Conservation (phyloP, 2,113 vertebrate genomes). For the Ranitomeya variabilis region DNA sequence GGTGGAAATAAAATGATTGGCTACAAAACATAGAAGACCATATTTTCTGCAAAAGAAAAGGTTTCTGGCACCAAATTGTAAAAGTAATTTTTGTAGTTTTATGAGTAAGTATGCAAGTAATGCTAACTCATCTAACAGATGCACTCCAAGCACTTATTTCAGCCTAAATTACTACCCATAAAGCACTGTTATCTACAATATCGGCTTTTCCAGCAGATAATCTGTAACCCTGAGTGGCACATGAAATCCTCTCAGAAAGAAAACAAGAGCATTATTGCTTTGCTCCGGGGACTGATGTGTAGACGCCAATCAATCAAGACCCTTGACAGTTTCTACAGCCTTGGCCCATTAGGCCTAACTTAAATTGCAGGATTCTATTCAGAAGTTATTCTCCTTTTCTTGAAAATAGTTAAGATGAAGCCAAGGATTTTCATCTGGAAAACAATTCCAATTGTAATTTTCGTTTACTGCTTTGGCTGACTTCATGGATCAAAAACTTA, state of each 20-base stretch:
- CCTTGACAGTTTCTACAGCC: conserved; percentile 73
- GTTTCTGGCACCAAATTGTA: conserved; percentile 20
- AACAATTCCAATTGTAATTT: conserved; percentile 68
- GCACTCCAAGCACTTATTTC: conserved; percentile 66
- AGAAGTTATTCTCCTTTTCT: conserved; percentile 59
- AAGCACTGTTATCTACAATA: conserved; percentile 72
- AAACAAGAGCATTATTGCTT: conserved; percentile 71
- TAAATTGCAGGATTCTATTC: conserved; percentile 69
- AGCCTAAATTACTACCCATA: conserved; percentile 74
- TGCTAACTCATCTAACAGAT: conserved; percentile 43
- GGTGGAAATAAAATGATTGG: conserved; percentile 12
- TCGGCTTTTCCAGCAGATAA: conserved; percentile 72
- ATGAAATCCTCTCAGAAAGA: conserved; percentile 69
- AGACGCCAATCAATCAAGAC: conserved; percentile 73
- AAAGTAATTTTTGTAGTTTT: conserved; percentile 31
- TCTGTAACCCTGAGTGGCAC: conserved; percentile 76
- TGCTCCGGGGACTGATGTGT: conserved; percentile 65
- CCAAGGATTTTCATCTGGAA: conserved; percentile 64
- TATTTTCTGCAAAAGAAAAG: not conserved
- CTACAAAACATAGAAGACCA: not conserved
- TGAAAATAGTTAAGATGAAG: conserved; percentile 73
- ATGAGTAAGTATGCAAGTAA: conserved; percentile 28
- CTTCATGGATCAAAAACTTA: not conserved
- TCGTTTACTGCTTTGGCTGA: conserved; percentile 70
- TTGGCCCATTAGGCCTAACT: conserved; percentile 68